Conservation (phyloP, 2,888 invertebrate genomes). For the Fragum sueziense region DNA sequence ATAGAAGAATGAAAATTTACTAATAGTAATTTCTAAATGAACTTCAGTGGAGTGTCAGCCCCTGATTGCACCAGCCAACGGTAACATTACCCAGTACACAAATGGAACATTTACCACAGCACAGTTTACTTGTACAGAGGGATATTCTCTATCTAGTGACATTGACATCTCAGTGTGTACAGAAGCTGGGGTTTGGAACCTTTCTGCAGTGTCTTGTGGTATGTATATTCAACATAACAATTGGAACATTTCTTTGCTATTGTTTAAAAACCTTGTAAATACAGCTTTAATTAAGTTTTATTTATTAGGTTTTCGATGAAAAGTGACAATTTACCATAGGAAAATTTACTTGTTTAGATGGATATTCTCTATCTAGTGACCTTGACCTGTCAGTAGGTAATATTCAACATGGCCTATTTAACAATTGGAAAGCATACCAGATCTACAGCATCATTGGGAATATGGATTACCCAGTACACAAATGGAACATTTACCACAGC, state of each 20-base stretch:
- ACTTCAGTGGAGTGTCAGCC: conserved; percentile 29
- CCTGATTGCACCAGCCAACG: conserved; percentile 16
- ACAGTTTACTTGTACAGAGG: conserved; percentile 28
- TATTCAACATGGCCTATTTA: too few relatives aligned
- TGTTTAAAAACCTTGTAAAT: too few relatives aligned
- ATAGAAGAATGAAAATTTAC: too few relatives aligned
- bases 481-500: conserved; percentile 38
- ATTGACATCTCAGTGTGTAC: conserved; percentile 18
- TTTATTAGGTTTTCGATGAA: too few relatives aligned
- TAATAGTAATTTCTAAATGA: too few relatives aligned
- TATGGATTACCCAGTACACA: conserved; percentile 9
- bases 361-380: conserved; percentile 18
- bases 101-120: conserved; percentile 38
- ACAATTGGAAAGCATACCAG: too few relatives aligned
- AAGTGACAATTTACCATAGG: conserved; percentile 37
- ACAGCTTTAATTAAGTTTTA: too few relatives aligned
- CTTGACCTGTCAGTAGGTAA: conserved; percentile 17
- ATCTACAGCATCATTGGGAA: too few relatives aligned
- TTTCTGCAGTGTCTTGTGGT: conserved; percentile 38
- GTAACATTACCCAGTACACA: conserved; percentile 16
- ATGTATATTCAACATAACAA: too few relatives aligned
- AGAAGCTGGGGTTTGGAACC: conserved; percentile 37
- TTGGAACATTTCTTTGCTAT: too few relatives aligned
- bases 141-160: conserved; percentile 18
- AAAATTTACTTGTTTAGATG: conserved; percentile 27